These are phyloP conservation scores for crab-eating macaque (Macaca fascicularis) DNA, from an alignment of 2,113 vertebrate genomes.

Conservation along the genomic window T2T-MFA8v1.1 NC_088391.1:96104001-96104500, in stretches of 20 bases:
- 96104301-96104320: background rate
- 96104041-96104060: background rate
- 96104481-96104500: background rate
- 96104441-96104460: background rate
- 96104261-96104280: background rate
- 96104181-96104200: fast-evolving
- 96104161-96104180: background rate
- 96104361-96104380: background rate
- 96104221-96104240: background rate
- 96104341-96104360: background rate
- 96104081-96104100: background rate
- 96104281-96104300: background rate
- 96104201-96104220: background rate
- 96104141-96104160: too few species aligned
- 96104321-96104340: background rate
- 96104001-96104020: background rate
- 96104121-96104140: background rate
- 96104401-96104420: background rate
- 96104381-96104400: background rate
- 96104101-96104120: background rate
- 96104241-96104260: background rate
- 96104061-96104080: background rate
- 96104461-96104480: background rate
- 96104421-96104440: background rate
- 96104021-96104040: background rate